Evolutionary conservation across 2,797 vertebrate genomes (phyloP).

Genomic region (Acanthiza pusilla): DNA sequence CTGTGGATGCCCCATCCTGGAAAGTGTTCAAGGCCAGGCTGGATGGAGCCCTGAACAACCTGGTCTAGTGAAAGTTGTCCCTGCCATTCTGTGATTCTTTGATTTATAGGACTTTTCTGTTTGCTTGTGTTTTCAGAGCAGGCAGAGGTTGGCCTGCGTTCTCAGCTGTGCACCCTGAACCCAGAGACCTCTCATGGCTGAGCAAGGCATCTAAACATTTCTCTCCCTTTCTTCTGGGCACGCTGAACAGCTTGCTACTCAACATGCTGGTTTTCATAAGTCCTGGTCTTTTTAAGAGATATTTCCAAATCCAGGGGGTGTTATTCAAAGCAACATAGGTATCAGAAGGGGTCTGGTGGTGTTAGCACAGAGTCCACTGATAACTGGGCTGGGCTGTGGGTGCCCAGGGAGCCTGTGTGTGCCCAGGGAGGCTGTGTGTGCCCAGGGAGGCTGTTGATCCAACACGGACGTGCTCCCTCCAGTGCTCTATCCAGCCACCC

Average conservation of each 20-base stretch:
- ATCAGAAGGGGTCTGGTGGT: not conserved
- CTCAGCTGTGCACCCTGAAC: not conserved
- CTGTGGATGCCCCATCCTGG: not conserved
- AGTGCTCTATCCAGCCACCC: fast-evolving
- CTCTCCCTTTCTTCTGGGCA: not conserved
- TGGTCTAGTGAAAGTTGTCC: not conserved
- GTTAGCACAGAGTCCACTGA: fast-evolving
- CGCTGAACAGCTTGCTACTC: not conserved
- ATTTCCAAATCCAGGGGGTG: not conserved
- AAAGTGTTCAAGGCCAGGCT: not conserved
- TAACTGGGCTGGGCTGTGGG: no score
- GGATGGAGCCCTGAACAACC: not conserved
- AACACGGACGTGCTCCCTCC: fast-evolving
- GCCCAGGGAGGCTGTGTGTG: not conserved
- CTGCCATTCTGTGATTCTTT: not conserved
- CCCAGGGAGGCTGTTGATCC: not conserved
- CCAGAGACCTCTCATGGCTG: not conserved
- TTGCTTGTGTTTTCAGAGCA: not conserved
- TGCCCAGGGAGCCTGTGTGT: no score
- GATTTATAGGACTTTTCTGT: not conserved
- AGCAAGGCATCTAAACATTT: not conserved
- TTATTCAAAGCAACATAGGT: fast-evolving
- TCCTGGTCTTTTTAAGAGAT: fast-evolving
- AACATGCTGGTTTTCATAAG: not conserved
- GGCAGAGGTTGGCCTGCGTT: not conserved